These are phyloP conservation scores for Corythornis vintsioides DNA, from an alignment of 2,113 vertebrate genomes.

Conservation along the genomic window DNA sequence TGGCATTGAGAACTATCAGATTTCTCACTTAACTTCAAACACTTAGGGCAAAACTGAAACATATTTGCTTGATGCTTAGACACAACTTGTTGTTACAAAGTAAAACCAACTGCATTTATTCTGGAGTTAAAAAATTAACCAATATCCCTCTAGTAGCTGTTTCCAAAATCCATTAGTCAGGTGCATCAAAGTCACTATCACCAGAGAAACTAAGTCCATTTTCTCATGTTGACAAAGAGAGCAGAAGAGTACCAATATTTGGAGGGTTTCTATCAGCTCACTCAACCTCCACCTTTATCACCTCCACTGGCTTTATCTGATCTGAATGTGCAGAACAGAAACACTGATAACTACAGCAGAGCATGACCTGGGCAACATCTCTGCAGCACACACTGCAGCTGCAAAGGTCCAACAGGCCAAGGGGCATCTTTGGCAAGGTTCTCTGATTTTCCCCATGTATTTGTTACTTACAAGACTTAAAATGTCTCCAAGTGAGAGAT, in stretches of 20 bases:
- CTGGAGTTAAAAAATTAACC: not conserved
- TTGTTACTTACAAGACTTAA: not conserved
- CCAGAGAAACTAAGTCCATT: not conserved
- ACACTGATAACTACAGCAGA: not conserved
- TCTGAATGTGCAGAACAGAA: not conserved
- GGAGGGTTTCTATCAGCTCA: not conserved
- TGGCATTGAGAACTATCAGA: not conserved
- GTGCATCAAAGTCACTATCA: not conserved
- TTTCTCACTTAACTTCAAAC: not conserved
- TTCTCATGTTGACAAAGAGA: not conserved
- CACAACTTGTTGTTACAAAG: not conserved
- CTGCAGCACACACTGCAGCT: not conserved
- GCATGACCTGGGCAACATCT: not conserved
- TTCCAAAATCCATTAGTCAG: slow-evolving; percentile 8
- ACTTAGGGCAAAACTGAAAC: not conserved
- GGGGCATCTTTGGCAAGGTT: not conserved
- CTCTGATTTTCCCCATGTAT: not conserved
- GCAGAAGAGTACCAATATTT: not conserved
- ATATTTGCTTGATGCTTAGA: not conserved
- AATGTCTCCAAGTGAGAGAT: not conserved
- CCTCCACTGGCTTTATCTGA: slow-evolving; percentile 29
- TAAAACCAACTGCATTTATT: not conserved
- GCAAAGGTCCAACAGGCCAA: not conserved
- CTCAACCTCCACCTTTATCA: not conserved
- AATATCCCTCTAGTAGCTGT: not conserved